Evolutionary conservation across 1,140 invertebrate genomes (phyloP).

Genomic region (Homalodisca vitripennis): DNA sequence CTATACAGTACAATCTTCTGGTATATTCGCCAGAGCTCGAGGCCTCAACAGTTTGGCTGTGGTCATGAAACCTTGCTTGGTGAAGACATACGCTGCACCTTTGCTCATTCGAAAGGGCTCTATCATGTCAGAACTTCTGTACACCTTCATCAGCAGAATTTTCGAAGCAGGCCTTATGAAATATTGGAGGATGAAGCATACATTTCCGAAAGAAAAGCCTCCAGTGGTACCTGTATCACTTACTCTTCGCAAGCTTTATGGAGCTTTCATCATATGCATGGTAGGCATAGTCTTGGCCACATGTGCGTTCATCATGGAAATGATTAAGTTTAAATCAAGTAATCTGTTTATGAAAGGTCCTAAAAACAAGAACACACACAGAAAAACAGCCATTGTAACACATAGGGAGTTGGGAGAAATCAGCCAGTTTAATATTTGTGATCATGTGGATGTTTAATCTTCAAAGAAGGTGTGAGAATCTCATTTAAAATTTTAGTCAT

Average conservation of each 20-base stretch:
- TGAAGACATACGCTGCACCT: background rate
- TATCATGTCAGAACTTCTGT: background rate
- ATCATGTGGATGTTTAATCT: too few relatives aligned
- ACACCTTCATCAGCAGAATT: background rate
- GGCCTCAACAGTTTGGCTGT: background rate
- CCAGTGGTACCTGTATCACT: background rate
- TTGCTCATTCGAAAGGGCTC: background rate
- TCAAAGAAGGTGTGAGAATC: too few relatives aligned
- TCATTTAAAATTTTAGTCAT: too few relatives aligned
- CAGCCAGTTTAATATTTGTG: too few relatives aligned
- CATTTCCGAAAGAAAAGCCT: background rate
- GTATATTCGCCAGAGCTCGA: background rate
- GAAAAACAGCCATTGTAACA: too few relatives aligned
- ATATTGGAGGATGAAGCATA: background rate
- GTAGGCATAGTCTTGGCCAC: background rate
- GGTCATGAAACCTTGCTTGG: background rate
- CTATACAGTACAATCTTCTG: background rate
- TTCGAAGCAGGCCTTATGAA: background rate
- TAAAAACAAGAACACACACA: too few relatives aligned
- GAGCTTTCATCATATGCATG: background rate
- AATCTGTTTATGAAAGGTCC: too few relatives aligned
- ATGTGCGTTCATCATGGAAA: background rate
- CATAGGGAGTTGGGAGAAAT: too few relatives aligned
- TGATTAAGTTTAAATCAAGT: too few relatives aligned
- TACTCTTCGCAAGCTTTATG: slow-evolving; percentile 1